These are phyloP conservation scores for Drosophila pachea DNA, from an alignment of 1,140 invertebrate genomes.

Conservation along the genomic window DNA sequence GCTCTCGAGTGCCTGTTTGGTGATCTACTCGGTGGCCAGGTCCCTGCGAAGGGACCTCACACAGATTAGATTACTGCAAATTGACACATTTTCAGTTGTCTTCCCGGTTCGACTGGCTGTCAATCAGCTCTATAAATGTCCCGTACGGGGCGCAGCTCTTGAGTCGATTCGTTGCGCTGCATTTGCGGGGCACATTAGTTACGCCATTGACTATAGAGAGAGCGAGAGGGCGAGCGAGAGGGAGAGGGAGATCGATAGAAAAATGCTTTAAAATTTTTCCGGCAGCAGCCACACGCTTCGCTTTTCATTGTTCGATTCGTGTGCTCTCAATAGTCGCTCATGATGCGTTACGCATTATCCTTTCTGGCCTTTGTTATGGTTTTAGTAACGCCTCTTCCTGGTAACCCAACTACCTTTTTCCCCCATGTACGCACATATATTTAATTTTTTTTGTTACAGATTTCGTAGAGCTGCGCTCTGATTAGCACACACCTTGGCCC, in stretches of 20 bases:
- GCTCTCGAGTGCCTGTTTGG: too few species aligned
- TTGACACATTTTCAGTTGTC: constrained; percentile 67
- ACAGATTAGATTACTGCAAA: constrained; percentile 75
- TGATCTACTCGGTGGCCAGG: constrained; percentile 9
- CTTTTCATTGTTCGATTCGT: constrained; percentile 14
- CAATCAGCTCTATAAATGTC: constrained; percentile 35
- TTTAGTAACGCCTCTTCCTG: constrained; percentile 69
- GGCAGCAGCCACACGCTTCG: constrained; percentile 19
- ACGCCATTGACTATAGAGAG: constrained; percentile 4
- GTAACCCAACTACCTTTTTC: constrained; percentile 66
- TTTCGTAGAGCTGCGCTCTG: constrained; percentile 48
- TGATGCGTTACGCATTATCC: constrained; percentile 69
- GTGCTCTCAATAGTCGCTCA: constrained; percentile 32
- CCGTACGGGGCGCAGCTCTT: constrained; percentile 39
- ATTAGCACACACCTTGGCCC: constrained; percentile 48
- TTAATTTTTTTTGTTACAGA: constrained; percentile 49
- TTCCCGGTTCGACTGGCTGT: constrained; percentile 34
- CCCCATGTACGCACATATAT: not conserved
- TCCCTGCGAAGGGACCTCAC: constrained; percentile 44
- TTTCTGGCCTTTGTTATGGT: constrained; percentile 57
- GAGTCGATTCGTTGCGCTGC: constrained; percentile 60
- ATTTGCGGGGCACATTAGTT: constrained; percentile 39
- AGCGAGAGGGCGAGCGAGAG: too few species aligned
- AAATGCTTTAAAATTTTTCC: not conserved
- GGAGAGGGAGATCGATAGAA: not conserved